Conservation (phyloP, 2,113 vertebrate genomes). For the Trinectes maculatus region DNA sequence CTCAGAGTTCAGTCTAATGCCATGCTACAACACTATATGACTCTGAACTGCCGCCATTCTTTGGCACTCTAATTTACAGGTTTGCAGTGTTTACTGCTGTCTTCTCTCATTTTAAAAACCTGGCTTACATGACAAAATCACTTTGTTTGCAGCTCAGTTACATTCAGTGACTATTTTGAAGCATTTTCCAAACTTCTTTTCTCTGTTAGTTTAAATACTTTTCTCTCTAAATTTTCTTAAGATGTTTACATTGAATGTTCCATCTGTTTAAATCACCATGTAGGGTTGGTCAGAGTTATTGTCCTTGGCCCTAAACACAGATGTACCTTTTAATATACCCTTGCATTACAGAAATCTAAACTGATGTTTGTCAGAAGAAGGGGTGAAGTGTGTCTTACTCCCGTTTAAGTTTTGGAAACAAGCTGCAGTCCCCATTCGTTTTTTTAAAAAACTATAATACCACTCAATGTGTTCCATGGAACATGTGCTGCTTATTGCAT, state of each 20-base stretch:
- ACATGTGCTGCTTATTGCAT: constrained; percentile 51
- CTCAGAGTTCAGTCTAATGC: neutral
- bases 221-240: neutral
- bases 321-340: constrained; percentile 21
- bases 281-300: constrained; percentile 31
- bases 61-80: constrained; percentile 1
- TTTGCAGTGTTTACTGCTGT: neutral
- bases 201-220: neutral
- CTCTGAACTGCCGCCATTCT: neutral
- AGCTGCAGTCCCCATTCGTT: neutral
- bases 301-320: constrained; percentile 10
- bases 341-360: constrained; percentile 5
- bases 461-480: constrained; percentile 46
- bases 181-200: constrained; percentile 6
- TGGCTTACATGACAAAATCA: neutral
- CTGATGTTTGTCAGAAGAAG: constrained; percentile 20
- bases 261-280: constrained; percentile 20
- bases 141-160: neutral
- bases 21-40: neutral
- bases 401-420: constrained; percentile 14
- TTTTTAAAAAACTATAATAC: constrained; percentile 30
- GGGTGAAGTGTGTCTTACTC: constrained; percentile 16
- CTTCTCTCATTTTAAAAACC: neutral
- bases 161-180: constrained; percentile 2
- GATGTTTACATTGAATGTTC: constrained; percentile 30